phyloP scores from a whole-genome alignment of 2,113 vertebrate genomes.

The Equus przewalskii region DNA sequence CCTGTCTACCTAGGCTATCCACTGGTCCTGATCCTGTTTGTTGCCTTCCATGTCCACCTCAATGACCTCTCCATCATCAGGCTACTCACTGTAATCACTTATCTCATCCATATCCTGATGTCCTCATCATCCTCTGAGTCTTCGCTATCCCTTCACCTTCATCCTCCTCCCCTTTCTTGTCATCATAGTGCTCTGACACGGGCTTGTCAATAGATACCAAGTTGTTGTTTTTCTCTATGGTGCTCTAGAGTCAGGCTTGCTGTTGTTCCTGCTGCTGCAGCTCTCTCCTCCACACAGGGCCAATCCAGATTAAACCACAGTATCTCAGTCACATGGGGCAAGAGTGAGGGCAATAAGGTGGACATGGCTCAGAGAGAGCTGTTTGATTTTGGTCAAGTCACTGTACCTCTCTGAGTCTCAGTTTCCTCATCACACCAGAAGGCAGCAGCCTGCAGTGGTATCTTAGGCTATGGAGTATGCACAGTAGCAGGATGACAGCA shows the following conservation, averaged over 20 bases:
- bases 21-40: constrained; percentile 94
- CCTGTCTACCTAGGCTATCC: constrained; percentile 88
- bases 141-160: constrained; percentile 93
- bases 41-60: constrained; percentile 94
- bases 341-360: constrained; percentile 90
- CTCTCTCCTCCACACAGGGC: constrained; percentile 90
- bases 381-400: background rate
- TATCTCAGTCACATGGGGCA: constrained; percentile 91
- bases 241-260: constrained; percentile 94
- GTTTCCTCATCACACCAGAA: background rate
- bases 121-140: constrained; percentile 93
- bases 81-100: constrained; percentile 93
- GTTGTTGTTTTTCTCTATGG: constrained; percentile 93
- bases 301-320: constrained; percentile 93
- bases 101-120: constrained; percentile 95
- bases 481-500: background rate
- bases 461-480: background rate
- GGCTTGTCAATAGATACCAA: constrained; percentile 93
- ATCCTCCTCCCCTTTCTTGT: constrained; percentile 91
- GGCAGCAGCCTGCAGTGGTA: background rate
- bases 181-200: constrained; percentile 90
- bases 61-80: constrained; percentile 92
- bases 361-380: constrained; percentile 84
- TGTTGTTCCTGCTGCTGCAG: constrained; percentile 92
- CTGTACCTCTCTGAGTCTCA: background rate